phyloP scores from a whole-genome alignment of 2,888 invertebrate genomes.

The Eulithis testata region DNA sequence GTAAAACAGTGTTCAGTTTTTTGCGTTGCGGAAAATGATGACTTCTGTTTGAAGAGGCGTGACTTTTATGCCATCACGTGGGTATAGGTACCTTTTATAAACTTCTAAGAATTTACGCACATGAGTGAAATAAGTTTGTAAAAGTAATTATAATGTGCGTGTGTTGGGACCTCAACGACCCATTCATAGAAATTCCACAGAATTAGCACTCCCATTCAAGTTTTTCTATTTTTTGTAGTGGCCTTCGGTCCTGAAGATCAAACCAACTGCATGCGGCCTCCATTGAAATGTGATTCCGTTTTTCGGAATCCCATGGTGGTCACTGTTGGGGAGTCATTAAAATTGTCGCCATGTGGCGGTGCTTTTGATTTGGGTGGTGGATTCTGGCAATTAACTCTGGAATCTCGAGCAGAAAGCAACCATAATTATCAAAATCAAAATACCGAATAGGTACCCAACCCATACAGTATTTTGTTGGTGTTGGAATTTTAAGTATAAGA shows the following conservation, averaged over 20 bases:
- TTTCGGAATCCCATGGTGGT: conserved; percentile 60
- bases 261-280: conserved; percentile 60
- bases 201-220: conserved; percentile 57
- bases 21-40: conserved; percentile 61
- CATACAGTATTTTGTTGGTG: too few relatives aligned
- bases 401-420: conserved; percentile 10
- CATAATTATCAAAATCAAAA: too few relatives aligned
- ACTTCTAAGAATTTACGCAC: neutral
- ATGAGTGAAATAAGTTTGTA: neutral
- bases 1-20: conserved; percentile 53
- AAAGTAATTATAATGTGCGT: neutral
- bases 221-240: conserved; percentile 52
- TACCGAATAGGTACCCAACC: too few relatives aligned
- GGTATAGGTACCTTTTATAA: conserved; percentile 1
- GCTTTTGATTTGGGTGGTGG: conserved; percentile 27
- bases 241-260: conserved; percentile 53
- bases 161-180: conserved; percentile 10
- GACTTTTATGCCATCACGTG: conserved; percentile 23
- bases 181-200: conserved; percentile 48
- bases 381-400: conserved; percentile 31
- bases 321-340: conserved; percentile 46
- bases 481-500: too few relatives aligned
- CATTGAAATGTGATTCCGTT: conserved; percentile 61
- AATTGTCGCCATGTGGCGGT: conserved; percentile 40
- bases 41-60: conserved; percentile 45